Percentiles rank a stretch among this genome's conserved stretches.
Conservation (phyloP, 2,888 invertebrate genomes). For the Meta bourneti region DNA sequence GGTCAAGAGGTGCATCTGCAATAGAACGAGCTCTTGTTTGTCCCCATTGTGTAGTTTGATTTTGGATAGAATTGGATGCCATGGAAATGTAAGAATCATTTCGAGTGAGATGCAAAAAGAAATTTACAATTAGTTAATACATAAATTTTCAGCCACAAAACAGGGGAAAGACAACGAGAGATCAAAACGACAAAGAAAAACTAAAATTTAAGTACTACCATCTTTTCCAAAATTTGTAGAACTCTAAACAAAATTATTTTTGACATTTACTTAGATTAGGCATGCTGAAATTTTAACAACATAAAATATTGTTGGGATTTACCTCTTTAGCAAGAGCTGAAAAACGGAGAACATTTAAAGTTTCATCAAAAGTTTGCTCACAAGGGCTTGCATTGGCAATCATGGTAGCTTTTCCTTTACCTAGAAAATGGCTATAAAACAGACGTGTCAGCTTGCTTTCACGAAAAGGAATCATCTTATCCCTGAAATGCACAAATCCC, state of each 20-base stretch:
- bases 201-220: not conserved
- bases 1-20: slow-evolving; percentile 17
- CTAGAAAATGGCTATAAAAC: slow-evolving; percentile 88
- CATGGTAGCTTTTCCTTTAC: slow-evolving; percentile 88
- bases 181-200: not conserved
- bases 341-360: slow-evolving; percentile 89
- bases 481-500: slow-evolving; percentile 76
- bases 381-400: slow-evolving; percentile 92
- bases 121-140: not conserved
- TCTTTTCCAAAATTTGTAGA: too few species aligned
- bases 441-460: slow-evolving; percentile 94
- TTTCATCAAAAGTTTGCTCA: slow-evolving; percentile 89
- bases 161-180: not conserved
- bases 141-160: not conserved
- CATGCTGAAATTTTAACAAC: too few species aligned
- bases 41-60: slow-evolving; percentile 26
- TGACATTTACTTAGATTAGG: too few species aligned
- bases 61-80: slow-evolving; percentile 38
- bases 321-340: slow-evolving; percentile 72
- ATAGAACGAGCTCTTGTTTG: not conserved
- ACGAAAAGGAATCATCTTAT: slow-evolving; percentile 85
- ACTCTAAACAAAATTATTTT: too few species aligned
- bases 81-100: slow-evolving; percentile 49
- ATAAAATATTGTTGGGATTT: not conserved
- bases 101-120: slow-evolving; percentile 28